phyloP scores from a whole-genome alignment of 2,113 vertebrate species.

The Gobiocypris rarus region DNA sequence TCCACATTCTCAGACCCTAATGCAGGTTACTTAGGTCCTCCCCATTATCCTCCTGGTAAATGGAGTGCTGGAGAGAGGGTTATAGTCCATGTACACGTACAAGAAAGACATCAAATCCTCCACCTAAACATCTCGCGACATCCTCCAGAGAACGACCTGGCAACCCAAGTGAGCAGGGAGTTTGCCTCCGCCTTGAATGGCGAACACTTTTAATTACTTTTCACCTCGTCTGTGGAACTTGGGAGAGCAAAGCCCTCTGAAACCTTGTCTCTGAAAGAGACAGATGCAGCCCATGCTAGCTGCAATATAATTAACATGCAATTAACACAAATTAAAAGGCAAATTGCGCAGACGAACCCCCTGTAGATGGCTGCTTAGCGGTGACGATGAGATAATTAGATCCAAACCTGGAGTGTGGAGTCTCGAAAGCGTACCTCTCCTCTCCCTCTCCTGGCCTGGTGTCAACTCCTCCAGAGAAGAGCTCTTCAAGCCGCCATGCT shows the following conservation, averaged over 20 bases:
- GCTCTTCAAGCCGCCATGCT: conserved; percentile 32
- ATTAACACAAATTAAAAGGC: conserved; percentile 71
- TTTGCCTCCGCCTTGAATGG: conserved; percentile 2
- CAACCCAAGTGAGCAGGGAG: conserved; percentile 11
- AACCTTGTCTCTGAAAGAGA: conserved; percentile 58
- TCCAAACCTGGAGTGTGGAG: conserved; percentile 50
- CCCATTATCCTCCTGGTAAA: conserved; percentile 4
- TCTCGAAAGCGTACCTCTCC: conserved; percentile 49
- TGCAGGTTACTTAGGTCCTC: neutral
- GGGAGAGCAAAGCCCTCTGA: conserved; percentile 53
- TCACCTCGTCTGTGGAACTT: conserved; percentile 35
- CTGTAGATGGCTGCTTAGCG: conserved; percentile 61
- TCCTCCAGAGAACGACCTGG: conserved; percentile 24
- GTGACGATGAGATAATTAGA: conserved; percentile 61
- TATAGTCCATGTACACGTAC: neutral
- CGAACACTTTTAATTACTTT: conserved; percentile 63
- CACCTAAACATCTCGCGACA: neutral
- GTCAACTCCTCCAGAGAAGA: conserved; percentile 55
- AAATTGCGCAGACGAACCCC: conserved; percentile 61
- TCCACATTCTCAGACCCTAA: conserved; percentile 20
- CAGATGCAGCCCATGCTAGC: conserved; percentile 62
- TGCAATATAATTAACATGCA: conserved; percentile 69
- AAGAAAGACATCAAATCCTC: conserved; percentile 26
- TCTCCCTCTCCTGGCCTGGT: conserved; percentile 47
- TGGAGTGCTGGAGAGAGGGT: neutral